Conservation (phyloP, 2,888 invertebrate genomes). For the Aradus depressus region DNA sequence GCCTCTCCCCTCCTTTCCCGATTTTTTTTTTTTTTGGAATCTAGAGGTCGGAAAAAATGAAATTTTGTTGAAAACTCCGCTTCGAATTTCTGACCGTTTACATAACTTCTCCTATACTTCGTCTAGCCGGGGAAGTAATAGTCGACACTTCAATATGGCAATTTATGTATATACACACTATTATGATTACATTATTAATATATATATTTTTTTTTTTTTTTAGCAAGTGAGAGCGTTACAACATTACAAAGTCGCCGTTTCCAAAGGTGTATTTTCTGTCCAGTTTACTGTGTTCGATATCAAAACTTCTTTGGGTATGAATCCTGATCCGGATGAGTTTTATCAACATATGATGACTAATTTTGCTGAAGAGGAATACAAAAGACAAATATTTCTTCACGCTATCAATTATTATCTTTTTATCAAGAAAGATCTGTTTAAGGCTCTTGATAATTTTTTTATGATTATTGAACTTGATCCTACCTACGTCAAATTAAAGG, state of each 20-base stretch:
- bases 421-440: conserved; percentile 19
- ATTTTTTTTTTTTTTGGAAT: too few species aligned
- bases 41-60: too few species aligned
- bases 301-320: conserved; percentile 3
- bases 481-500: conserved; percentile 18
- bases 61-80: too few species aligned
- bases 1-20: too few species aligned
- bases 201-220: conserved; percentile 5
- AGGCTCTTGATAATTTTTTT: conserved; percentile 19
- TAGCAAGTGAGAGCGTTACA: conserved; percentile 9
- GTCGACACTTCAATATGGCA: not conserved
- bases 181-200: not conserved
- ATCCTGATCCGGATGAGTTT: conserved; percentile 9
- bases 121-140: not conserved
- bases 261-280: conserved; percentile 15
- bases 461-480: conserved; percentile 19
- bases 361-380: conserved; percentile 13
- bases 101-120: too few species aligned
- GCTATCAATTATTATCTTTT: conserved; percentile 22
- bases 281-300: conserved; percentile 10
- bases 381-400: conserved; percentile 17
- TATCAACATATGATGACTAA: not conserved
- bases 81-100: too few species aligned
- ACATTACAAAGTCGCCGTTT: conserved; percentile 16
- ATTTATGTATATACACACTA: not conserved